Evolutionary conservation across 1,140 invertebrate species (phyloP), one percentile per base, ranked within the genome.

Genomic region (Orchestia grillus): DNA sequence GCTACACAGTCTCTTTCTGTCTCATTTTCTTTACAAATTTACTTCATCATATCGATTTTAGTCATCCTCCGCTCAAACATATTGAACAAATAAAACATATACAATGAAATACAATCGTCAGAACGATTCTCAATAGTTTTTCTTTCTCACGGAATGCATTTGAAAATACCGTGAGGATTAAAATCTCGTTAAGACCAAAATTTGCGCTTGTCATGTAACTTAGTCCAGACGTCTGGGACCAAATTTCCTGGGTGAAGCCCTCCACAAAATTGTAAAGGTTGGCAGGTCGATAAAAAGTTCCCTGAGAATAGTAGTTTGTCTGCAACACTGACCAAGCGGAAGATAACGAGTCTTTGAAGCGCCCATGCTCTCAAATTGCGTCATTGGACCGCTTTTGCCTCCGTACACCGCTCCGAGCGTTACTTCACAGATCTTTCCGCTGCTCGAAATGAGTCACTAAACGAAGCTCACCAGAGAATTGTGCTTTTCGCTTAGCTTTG

Each of bases 311-410:
- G 92, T 16, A n/a, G 92, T 45, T 45, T n/a, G 43, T 91, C 41
- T 44, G 92, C 92, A 11, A 94, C 92, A 94, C 92, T 94, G 92
- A 40, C 92, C 92, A 94, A 94, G 92, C 92, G 92, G 92, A 94
- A 94, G 92, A 94, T 6, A 45, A 1, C 44, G 36, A n/a, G 44
- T 94, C 11, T 77, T 77, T 77, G 6, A 77, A 77, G 62, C 62
- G 15, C 62, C 36, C 62, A 77, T 15, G 36, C 62, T 77, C 62
- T 36, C 1, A 47, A 94, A 94, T 45, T 40, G 1, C 41, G 90
- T 28, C 4, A 92, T 36, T 42, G 90, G 3, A 44, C 19, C 0
- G 92, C 92, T 44, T 40, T n/a, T 8, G 23, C 88, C 28, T 42
- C 88, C 44, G 28, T 44, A 19, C 15, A 91, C 8, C 6, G 41